Conservation (phyloP, 2,113 vertebrate genomes). For the Labeo catla region DNA sequence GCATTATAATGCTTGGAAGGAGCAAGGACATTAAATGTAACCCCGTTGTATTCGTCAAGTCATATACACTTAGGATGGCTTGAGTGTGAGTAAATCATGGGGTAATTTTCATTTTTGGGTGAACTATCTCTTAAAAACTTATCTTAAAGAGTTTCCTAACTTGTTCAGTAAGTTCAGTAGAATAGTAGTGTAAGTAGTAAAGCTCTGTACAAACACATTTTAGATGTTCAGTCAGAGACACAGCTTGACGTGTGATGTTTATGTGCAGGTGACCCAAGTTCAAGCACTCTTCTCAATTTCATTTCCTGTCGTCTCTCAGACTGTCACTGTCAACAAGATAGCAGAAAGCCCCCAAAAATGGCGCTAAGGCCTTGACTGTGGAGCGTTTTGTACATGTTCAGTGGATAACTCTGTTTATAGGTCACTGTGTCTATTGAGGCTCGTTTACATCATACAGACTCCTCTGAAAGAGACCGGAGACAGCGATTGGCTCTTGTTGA, state of each 20-base stretch:
- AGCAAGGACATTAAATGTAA: no score
- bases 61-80: no score
- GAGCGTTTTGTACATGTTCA: constrained; percentile 55
- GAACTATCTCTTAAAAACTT: no score
- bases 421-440: constrained; percentile 63
- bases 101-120: no score
- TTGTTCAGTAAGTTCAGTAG: background rate
- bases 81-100: no score
- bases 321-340: background rate
- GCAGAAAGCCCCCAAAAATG: background rate
- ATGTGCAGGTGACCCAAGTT: background rate
- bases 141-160: no score
- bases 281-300: background rate
- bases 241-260: background rate
- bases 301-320: background rate
- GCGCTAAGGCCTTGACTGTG: constrained; percentile 34
- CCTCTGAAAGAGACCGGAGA: constrained; percentile 67
- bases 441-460: constrained; percentile 63
- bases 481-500: constrained; percentile 70
- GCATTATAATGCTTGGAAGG: no score
- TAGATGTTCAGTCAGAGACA: background rate
- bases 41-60: no score
- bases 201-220: background rate
- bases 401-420: constrained; percentile 70
- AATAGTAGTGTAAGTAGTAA: background rate